These are phyloP conservation scores for Ypsolopha scabrella DNA, from an alignment of 2,888 invertebrate species.

Conservation along the genomic window DNA sequence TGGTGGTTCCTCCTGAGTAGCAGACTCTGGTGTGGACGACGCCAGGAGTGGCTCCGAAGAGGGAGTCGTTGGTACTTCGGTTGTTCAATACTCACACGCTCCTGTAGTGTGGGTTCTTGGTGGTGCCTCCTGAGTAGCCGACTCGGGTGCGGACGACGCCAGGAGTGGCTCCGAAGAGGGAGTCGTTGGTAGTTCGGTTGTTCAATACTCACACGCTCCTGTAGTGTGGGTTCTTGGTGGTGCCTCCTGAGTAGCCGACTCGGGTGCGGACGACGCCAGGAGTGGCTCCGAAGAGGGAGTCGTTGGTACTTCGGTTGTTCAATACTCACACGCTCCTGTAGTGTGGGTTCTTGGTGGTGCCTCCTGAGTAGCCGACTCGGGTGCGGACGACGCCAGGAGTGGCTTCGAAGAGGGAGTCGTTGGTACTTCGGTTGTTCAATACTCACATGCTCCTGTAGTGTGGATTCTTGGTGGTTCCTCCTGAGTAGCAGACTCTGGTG, in stretches of 20 bases:
- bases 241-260: background rate
- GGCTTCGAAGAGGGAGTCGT: constrained; percentile 86
- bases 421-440: too few relatives aligned
- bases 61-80: too few relatives aligned
- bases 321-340: constrained; percentile 81
- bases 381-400: constrained; percentile 82
- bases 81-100: too few relatives aligned
- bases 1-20: too few relatives aligned
- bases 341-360: constrained; percentile 75
- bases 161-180: too few relatives aligned
- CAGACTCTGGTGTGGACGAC: too few relatives aligned
- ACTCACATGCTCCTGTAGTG: constrained; percentile 82
- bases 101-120: background rate
- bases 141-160: background rate
- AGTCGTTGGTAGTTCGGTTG: too few relatives aligned
- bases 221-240: background rate
- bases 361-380: constrained; percentile 94
- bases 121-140: background rate
- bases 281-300: too few relatives aligned
- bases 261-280: too few relatives aligned
- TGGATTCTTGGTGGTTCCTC: constrained; percentile 79
- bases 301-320: too few relatives aligned
- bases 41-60: too few relatives aligned
- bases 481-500: constrained; percentile 95
- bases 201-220: too few relatives aligned